phyloP scores from a whole-genome alignment of 2,888 invertebrate species.

The Callimorpha dominula region DNA sequence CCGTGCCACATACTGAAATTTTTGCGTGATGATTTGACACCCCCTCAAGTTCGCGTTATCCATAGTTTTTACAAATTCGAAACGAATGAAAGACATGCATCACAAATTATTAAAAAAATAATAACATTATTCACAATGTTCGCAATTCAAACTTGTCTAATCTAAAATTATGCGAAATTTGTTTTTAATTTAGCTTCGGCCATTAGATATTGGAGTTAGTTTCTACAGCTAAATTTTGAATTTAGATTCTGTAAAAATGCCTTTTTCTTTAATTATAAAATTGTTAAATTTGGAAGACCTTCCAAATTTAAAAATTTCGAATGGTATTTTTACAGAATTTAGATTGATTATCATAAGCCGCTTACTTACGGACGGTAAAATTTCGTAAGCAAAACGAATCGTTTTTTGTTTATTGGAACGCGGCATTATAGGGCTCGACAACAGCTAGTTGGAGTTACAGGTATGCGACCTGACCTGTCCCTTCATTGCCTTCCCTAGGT shows the following conservation, averaged over 20 bases:
- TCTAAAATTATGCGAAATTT: constrained; percentile 21
- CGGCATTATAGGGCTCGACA: too few relatives aligned
- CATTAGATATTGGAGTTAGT: constrained; percentile 8
- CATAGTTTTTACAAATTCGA: constrained; percentile 1
- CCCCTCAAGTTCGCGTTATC: not conserved
- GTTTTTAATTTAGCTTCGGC: constrained; percentile 10
- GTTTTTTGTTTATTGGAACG: too few relatives aligned
- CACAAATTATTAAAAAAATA: not conserved
- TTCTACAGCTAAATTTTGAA: constrained; percentile 10
- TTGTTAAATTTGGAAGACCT: not conserved
- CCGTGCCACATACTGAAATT: not conserved
- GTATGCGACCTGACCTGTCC: too few relatives aligned
- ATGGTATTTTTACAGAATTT: too few relatives aligned
- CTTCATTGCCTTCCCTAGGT: too few relatives aligned
- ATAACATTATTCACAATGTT: constrained; percentile 2
- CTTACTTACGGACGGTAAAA: too few relatives aligned
- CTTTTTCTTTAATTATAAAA: not conserved
- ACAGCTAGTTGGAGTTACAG: too few relatives aligned
- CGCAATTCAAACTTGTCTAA: constrained; percentile 16
- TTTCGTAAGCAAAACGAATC: too few relatives aligned
- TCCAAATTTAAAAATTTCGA: too few relatives aligned
- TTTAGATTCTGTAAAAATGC: not conserved
- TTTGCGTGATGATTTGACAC: not conserved
- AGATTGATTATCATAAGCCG: too few relatives aligned
- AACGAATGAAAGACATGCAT: not conserved